Conservation (phyloP, 2,888 invertebrate species). For the Beris morrisii region DNA sequence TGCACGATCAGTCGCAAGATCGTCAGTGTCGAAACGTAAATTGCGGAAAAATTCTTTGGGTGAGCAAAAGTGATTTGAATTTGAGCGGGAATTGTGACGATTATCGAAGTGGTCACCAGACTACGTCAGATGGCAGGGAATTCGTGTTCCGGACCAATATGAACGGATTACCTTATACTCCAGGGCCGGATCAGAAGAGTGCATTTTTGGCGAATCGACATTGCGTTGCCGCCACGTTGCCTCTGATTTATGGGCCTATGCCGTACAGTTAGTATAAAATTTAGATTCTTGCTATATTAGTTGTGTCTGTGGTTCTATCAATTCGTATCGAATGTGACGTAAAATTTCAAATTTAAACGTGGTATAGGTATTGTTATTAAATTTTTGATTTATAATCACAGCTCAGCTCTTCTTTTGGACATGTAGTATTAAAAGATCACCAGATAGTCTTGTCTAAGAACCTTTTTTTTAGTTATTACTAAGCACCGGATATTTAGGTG, state of each 20-base stretch:
- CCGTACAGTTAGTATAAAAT: slow-evolving; percentile 72
- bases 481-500: no score
- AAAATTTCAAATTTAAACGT: no score
- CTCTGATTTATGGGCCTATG: slow-evolving; percentile 73
- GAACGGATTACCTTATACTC: slow-evolving; percentile 52
- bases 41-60: slow-evolving; percentile 54
- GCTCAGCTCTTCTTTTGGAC: no score
- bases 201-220: slow-evolving; percentile 52
- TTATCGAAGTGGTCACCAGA: background rate
- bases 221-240: slow-evolving; percentile 61
- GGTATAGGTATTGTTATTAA: no score
- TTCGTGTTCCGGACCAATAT: slow-evolving; percentile 48
- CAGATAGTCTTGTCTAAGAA: no score
- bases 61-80: slow-evolving; percentile 45
- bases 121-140: background rate
- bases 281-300: slow-evolving; percentile 3
- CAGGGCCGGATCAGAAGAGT: slow-evolving; percentile 48
- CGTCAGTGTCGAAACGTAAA: slow-evolving; percentile 50
- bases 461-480: no score
- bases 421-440: no score
- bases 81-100: slow-evolving; percentile 3
- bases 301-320: background rate
- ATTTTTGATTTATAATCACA: no score
- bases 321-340: no score
- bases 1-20: slow-evolving; percentile 6